Evolutionary conservation across 2,888 invertebrate species (phyloP), one percentile per base, ranked within the genome.

Genomic region (Volucella inanis): DNA sequence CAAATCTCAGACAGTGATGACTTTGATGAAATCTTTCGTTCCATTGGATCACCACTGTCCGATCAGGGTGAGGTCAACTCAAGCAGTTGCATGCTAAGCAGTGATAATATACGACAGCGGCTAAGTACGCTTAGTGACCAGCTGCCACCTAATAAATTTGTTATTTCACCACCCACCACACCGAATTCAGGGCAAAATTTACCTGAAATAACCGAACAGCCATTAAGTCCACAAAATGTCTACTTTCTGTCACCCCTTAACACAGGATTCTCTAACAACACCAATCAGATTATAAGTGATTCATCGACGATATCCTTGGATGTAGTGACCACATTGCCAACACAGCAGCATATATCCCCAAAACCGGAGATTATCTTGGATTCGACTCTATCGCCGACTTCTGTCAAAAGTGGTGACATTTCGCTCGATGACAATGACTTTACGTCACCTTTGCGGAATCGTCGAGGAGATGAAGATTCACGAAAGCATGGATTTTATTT

Each of bases 291-390:
- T 12, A 52, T 89, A 54, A 92, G 92, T 87, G 92, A 92, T 87
- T 89, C 92, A 12, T 92, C 92, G 47, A 92, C 92, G 14, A 90
- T 92, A 70, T 92, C 92, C 11, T 87, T 92, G 87, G 92, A 92
- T 87, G 90, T 92, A 67, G 89, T 92, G 57, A 90, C 91, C 50
- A 88, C 90, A 64, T 87, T 91, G 76, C 89, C 91, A 55, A 87
- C 89, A 54, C 89, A 89, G 41, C 89, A 89, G 59, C 89, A 90
- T 87, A 89, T 89, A 84, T 90, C 92, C 59, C 88, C 91, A 57
- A 92, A 92, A 86, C 92, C 92, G 65, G 92, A 92, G 90, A 92
- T 92, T 78, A 92, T 92, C 76, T 89, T 92, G 78, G 92, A 92
- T 81, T 91, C 92, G 10, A 92, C 92, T 10, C 89, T 92, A 47